Evolutionary conservation across 2,797 vertebrate species (phyloP).

Genomic region (Apogon hyalosoma): DNA sequence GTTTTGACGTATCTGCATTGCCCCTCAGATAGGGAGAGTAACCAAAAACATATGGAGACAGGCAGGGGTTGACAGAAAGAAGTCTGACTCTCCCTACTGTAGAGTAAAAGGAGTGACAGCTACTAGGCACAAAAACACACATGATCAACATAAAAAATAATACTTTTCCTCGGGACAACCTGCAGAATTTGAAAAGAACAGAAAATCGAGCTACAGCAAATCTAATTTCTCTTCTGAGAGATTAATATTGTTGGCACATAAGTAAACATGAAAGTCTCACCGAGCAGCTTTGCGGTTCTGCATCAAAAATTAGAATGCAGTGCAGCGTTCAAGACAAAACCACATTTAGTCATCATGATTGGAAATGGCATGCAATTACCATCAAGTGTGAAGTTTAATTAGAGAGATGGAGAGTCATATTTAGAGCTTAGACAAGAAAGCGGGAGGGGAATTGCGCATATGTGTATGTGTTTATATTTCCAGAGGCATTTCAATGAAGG

Average conservation of each 20-base stretch:
- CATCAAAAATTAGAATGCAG: slow-evolving; percentile 49
- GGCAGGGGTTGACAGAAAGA: slow-evolving; percentile 39
- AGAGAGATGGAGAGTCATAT: slow-evolving; percentile 48
- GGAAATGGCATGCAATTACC: slow-evolving; percentile 78
- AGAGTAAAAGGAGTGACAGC: neutral
- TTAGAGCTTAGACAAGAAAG: slow-evolving; percentile 35
- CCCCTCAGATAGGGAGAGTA: slow-evolving; percentile 44
- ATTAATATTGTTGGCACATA: slow-evolving; percentile 28
- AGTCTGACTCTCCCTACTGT: neutral
- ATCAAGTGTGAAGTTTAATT: slow-evolving; percentile 73
- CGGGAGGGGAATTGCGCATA: slow-evolving; percentile 1
- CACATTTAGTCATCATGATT: slow-evolving; percentile 68
- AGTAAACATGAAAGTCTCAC: slow-evolving; percentile 41
- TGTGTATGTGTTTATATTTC: neutral
- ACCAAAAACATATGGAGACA: slow-evolving; percentile 49
- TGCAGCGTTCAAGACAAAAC: slow-evolving; percentile 38
- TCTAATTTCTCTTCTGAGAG: slow-evolving; percentile 10
- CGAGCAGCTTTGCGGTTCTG: slow-evolving; percentile 18
- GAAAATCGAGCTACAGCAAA: slow-evolving; percentile 10
- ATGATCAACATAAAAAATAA: neutral
- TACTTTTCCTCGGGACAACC: slow-evolving; percentile 8
- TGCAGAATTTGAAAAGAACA: slow-evolving; percentile 12
- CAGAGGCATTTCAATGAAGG: slow-evolving; percentile 4
- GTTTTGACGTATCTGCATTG: slow-evolving; percentile 53
- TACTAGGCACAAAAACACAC: slow-evolving; percentile 6